Base-by-base conservation (phyloP, 2,797 vertebrate species). In the Clarias pachynema region DNA sequence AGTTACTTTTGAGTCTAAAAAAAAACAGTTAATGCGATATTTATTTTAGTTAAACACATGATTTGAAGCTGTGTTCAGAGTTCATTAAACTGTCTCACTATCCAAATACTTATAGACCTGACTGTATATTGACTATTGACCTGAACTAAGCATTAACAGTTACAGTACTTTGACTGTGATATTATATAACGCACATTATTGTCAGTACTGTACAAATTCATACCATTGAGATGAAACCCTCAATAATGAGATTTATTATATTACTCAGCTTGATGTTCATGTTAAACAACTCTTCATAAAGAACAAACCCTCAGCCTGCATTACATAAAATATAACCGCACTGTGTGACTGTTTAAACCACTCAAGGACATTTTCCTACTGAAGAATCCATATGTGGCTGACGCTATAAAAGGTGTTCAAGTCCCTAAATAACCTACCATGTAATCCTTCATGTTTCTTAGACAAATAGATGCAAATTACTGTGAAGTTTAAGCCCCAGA, bases 381-480 rank as follows among this genome's bases (percentile, higher is more conserved):
- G 24, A 79, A 78, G 73, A 79, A 79, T 79, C 78, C 37, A 79
- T 49, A 79, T 20, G 78, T 29, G 40, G 24, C 60, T 49, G 37
- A 49, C 2, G 37, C 26, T 63, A 49, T 44, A 57, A 73, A 44
- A 79, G 57, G 66, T 83, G 31, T 65, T 79, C 18, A 24, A 37
- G 31, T 85, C 34, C 60, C 60, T 73, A 66, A 74, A 56, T 83
- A 78, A 81, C 86, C 81, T 63, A 9, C 65, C 74, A 75, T 9
- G 15, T 74, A 75, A 72, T 63, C 85, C 60, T 88, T 88, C 81
- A 85, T 74, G 72, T 74, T 83, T 59, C 59, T 78, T 56, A 79
- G 65, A 75, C 84, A 83, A 86, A 88, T 44, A 82, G 73, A 83
- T 79, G 63, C 63, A 82, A 82, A 89, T 84, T 73, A 86, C 31